Evolutionary conservation across 1,140 invertebrate genomes (phyloP), one percentile per base, ranked within the genome.

Genomic region (Papilio glaucus): DNA sequence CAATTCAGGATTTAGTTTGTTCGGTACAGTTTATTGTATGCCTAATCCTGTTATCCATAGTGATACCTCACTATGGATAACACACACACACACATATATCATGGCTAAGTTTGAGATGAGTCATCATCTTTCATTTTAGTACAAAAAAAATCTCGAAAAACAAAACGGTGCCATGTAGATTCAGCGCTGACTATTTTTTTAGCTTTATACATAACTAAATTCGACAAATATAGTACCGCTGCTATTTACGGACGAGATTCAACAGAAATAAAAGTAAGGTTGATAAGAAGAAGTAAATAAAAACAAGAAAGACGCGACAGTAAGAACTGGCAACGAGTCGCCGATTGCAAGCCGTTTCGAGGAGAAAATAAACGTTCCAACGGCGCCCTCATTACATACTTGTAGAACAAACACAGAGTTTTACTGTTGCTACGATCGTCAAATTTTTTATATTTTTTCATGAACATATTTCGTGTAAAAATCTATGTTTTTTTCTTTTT

Each of bases 361-460:
- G 49, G 9, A 57, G 21, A 57, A 57, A 57, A 57, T 57, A 57
- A 57, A 57, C 8, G 49, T 57, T 12, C 18, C 49, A 24, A 4
- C 9, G 21, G 21, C 29, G 29, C 49, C 49, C 21, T 57, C 49
- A 26, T 57, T 57, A 57, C 49, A 26, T 4, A 24, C 49, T 18
- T 9, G 10, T 24, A 57, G 18, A 10, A 57, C 9, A 21, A 57
- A 57, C 49, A 57, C 24, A 12, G 21, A 49, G 18, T 18, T 13
- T 57, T 57, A 57, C 49, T 57, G 21, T 12, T 26, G 9, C 49
- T 6, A 24, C 21, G 24, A 9, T 57, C 21, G 3, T 57, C 9
- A 57, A 24, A 24, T 26, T 24, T 57, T 57, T 57, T 24, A 12
- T 10, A 24, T 24, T 57, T 24, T 57, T 21, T 24, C 24, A 42